Conservation (phyloP, 2,888 invertebrate genomes). For the Drosophila parthenogenetica region DNA sequence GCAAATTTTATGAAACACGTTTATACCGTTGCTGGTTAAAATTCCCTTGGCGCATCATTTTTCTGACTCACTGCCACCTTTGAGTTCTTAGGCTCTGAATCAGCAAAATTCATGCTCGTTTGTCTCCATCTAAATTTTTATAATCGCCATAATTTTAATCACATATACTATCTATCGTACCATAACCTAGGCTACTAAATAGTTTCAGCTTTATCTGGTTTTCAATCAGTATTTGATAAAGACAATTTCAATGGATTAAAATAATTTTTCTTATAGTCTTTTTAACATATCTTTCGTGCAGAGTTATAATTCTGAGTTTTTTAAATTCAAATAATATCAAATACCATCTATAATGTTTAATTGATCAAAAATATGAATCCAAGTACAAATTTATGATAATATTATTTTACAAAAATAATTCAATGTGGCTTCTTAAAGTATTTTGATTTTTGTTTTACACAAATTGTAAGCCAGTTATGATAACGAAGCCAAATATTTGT, state of each 20-base stretch:
- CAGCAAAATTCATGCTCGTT: background rate
- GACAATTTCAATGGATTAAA: background rate
- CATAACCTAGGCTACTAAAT: conserved; percentile 2
- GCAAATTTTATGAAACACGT: background rate
- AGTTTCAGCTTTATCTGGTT: background rate
- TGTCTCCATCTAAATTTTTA: background rate
- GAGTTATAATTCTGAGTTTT: too few species aligned
- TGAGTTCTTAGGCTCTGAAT: conserved; percentile 6
- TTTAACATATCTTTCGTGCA: too few species aligned
- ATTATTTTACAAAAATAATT: too few species aligned
- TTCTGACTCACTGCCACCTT: conserved; percentile 36
- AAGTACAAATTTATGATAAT: too few species aligned
- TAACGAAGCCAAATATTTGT: too few species aligned
- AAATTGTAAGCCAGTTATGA: too few species aligned
- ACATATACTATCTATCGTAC: background rate
- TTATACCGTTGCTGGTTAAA: background rate
- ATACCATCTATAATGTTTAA: too few species aligned
- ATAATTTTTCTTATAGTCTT: background rate
- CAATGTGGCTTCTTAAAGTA: too few species aligned
- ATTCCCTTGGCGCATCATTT: background rate
- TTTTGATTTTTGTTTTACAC: too few species aligned
- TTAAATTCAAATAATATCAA: too few species aligned
- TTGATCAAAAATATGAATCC: too few species aligned
- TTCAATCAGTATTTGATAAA: background rate
- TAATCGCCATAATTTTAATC: background rate